Conservation (phyloP, 2,113 vertebrate genomes). For the Tichodroma muraria region DNA sequence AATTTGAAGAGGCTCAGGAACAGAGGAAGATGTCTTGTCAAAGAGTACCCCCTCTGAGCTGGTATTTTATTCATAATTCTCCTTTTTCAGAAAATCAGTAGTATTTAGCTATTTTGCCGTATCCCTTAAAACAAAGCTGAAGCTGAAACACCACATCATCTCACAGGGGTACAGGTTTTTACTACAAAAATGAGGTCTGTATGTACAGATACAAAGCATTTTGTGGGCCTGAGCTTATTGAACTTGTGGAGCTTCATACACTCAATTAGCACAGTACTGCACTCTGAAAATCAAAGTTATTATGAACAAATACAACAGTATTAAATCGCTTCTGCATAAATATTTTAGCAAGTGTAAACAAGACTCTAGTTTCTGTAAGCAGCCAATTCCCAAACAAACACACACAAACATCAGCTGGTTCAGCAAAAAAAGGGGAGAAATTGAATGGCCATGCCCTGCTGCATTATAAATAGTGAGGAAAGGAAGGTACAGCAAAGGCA, state of each 20-base stretch:
- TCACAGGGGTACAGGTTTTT: neutral
- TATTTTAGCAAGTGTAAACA: conserved; percentile 29
- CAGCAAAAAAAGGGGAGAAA: neutral
- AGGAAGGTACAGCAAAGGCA: neutral
- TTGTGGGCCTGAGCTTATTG: neutral
- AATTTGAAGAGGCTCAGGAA: neutral
- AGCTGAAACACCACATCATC: neutral
- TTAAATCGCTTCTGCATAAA: neutral
- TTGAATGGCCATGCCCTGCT: neutral
- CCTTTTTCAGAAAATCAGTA: neutral
- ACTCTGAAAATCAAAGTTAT: neutral
- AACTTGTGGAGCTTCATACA: neutral
- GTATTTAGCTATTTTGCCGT: neutral
- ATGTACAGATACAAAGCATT: neutral
- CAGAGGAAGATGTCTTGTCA: neutral
- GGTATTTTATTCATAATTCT: neutral
- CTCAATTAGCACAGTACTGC: neutral
- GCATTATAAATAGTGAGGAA: neutral
- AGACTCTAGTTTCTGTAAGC: neutral
- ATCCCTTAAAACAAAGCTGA: neutral
- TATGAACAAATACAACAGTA: neutral
- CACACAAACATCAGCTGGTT: neutral
- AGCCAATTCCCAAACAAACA: neutral
- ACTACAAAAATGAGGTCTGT: neutral
- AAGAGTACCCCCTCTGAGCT: neutral